Conservation (phyloP, 2,797 vertebrate species). For the Onychomys arenicola region DNA sequence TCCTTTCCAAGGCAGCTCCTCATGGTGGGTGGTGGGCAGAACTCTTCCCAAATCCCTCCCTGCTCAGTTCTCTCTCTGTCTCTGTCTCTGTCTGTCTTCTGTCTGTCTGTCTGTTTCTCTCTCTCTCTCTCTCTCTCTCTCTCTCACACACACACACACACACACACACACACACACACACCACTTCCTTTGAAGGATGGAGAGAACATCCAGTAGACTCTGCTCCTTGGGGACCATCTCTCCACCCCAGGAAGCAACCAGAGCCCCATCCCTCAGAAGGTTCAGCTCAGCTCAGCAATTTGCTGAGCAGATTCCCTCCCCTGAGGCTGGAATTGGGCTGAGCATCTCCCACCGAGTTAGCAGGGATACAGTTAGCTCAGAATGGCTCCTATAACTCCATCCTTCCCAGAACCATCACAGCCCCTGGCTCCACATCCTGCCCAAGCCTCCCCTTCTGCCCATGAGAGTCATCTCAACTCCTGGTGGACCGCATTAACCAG, state of each 20-base stretch:
- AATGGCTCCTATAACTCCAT: neutral
- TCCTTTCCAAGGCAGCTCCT: neutral
- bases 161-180: neutral
- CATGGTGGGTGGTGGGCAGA: neutral
- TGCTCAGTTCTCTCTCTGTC: no score
- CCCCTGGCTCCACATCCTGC: neutral
- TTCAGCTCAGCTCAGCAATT: no score
- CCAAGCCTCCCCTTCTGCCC: neutral
- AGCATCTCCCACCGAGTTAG: neutral
- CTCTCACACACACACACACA: neutral
- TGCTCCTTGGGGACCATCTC: neutral
- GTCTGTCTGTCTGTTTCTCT: no score
- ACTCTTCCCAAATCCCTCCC: neutral
- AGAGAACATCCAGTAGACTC: neutral
- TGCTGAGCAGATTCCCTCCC: rapidly evolving
- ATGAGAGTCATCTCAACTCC: neutral
- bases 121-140: neutral
- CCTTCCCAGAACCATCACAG: neutral
- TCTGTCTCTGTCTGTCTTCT: no score
- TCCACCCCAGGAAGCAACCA: neutral
- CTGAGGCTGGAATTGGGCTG: neutral
- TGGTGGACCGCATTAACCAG: neutral
- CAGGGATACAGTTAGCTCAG: neutral
- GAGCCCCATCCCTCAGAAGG: neutral
- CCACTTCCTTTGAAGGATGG: neutral